A percentile compares a stretch with the other conserved stretches of the same genome.
Evolutionary conservation across 2,797 vertebrate genomes (phyloP).

Genomic region (Crax fasciolata): DNA sequence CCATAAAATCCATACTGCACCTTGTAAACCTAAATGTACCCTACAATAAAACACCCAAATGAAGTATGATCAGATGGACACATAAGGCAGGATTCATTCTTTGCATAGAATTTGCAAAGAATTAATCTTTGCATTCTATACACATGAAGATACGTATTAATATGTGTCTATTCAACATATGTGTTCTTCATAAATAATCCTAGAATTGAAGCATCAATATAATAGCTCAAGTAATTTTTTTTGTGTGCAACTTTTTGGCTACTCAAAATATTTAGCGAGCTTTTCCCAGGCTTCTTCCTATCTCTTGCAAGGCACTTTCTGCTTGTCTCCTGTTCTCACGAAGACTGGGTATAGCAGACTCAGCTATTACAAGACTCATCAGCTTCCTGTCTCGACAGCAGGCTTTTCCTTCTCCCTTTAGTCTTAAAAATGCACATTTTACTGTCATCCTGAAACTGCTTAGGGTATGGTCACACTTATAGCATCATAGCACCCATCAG

Average conservation of each 20-base stretch:
- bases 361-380: constrained; percentile 58
- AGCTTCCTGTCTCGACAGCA: constrained; percentile 70
- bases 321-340: constrained; percentile 28
- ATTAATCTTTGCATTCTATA: not conserved
- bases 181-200: not conserved
- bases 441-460: constrained; percentile 70
- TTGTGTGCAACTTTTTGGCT: not conserved
- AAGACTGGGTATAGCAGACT: constrained; percentile 2
- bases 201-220: not conserved
- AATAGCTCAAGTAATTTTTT: not conserved
- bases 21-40: not conserved
- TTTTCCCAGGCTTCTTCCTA: constrained; percentile 31
- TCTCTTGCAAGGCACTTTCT: constrained; percentile 22
- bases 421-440: constrained; percentile 67
- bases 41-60: not conserved
- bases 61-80: not conserved
- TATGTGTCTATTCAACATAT: not conserved
- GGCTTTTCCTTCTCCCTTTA: constrained; percentile 71
- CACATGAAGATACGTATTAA: not conserved
- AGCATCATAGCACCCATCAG: constrained; percentile 38
- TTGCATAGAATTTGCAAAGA: not conserved
- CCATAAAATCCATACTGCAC: not conserved
- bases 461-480: constrained; percentile 38
- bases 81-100: not conserved
- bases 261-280: not conserved